Conservation (phyloP, 2,797 vertebrate genomes). For the Spondyliosoma cantharus region DNA sequence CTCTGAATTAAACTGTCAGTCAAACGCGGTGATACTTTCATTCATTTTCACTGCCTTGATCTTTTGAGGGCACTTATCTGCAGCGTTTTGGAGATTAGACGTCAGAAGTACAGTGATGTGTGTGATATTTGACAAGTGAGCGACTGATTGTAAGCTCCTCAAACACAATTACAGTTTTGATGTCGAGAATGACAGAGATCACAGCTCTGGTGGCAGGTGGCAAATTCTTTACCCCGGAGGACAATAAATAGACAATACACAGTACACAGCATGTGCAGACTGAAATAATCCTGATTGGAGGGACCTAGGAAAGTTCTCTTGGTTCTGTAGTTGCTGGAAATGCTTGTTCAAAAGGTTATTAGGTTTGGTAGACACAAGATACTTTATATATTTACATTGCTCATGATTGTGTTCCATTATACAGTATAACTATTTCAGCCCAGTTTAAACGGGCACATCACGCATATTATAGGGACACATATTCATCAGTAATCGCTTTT, state of each 20-base stretch:
- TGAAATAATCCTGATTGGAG: neutral
- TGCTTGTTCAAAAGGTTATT: neutral
- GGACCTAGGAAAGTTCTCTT: neutral
- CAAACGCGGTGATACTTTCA: neutral
- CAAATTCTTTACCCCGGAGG: neutral
- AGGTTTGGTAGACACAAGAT: neutral
- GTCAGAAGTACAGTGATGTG: neutral
- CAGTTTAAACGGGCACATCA: too few species aligned
- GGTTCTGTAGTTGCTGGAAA: neutral
- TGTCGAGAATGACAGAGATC: neutral
- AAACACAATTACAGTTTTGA: conserved; percentile 15
- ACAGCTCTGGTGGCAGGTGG: conserved; percentile 4
- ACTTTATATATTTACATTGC: too few species aligned
- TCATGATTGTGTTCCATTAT: too few species aligned
- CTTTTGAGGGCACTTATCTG: conserved; percentile 26
- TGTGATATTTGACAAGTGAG: conserved; percentile 27
- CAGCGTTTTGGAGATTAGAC: neutral
- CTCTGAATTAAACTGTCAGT: conserved; percentile 32
- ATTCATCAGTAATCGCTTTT: too few species aligned
- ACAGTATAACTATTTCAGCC: too few species aligned
- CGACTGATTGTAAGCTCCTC: conserved; percentile 40
- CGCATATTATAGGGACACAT: too few species aligned
- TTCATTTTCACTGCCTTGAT: neutral
- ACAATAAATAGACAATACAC: neutral
- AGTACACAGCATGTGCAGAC: neutral